Evolutionary conservation across 2,888 invertebrate genomes (phyloP), one percentile per base, ranked within the genome.

Genomic region (Tetragonisca angustula): DNA sequence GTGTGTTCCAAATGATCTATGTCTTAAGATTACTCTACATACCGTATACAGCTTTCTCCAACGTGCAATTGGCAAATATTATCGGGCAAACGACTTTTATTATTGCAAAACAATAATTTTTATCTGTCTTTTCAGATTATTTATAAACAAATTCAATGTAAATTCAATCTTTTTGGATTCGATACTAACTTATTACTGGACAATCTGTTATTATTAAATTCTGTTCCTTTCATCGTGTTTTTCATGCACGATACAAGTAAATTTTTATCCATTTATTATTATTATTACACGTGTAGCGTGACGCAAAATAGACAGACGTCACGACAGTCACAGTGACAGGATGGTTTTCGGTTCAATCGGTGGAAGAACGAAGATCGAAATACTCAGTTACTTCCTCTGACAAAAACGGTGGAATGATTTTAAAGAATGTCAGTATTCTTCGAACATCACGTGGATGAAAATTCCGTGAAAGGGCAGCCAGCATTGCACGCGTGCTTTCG

Each of bases 401-500:
- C 67, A 72, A 81, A 79, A 76, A 82, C 43, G 43, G n/a, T 36
- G 19, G 54, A 50, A 67, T 62, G 65, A 70, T 82, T 43, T 19
- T 76, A 43, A 61, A 52, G 69, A 82, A 84, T 70, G 76, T 54
- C 68, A 9, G 19, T 36, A 64, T 84, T 75, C 79, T 64, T 67
- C 59, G 79, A 79, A 84, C 32, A 72, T 84, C 80, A 52, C 72
- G 59, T 64, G 82, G 79, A 79, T 79, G 76, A 85, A 85, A 81
- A 85, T 85, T 85, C 85, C 52, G 70, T 76, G 82, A 86, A 86
- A 82, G 73, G 76, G 76, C 67, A 73, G 78, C 72, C 43, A 75
- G 68, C 85, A 77, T 81, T 77, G 77, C 59, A 54, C 75, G 69
- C 81, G 76, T 86, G 78, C 76, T 86, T 86, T 82, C 82, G 81